Evolutionary conservation across 2,113 vertebrate species (phyloP).

Genomic region (Egretta garzetta): DNA sequence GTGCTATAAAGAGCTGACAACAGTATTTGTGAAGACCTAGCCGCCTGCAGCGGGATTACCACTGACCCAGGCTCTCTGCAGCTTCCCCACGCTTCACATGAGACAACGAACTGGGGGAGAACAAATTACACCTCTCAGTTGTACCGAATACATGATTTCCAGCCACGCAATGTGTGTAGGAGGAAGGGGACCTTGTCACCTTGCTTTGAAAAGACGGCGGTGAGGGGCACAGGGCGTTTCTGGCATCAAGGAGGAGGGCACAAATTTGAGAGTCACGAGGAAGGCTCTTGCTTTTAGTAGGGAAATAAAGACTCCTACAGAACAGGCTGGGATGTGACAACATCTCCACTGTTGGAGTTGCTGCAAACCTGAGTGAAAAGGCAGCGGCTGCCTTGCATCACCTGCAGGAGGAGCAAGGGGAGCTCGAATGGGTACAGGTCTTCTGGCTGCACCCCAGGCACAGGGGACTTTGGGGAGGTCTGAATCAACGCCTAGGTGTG

Average conservation of each 20-base stretch:
- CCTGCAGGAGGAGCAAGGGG: not conserved
- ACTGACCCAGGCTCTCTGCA: not conserved
- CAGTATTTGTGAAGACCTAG: not conserved
- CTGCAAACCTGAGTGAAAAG: not conserved
- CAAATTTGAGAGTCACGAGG: not conserved
- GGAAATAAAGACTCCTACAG: not conserved
- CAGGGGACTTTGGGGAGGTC: not conserved
- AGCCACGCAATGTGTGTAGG: not conserved
- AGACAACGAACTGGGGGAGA: not conserved
- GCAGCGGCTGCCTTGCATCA: fast-evolving
- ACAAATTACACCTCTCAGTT: not conserved
- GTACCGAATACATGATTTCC: not conserved
- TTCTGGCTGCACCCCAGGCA: not conserved
- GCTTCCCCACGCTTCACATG: not conserved
- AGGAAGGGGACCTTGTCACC: not conserved
- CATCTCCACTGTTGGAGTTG: fast-evolving
- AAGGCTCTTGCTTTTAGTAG: not conserved
- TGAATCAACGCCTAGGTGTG: not conserved
- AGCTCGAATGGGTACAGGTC: not conserved
- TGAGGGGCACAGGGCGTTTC: not conserved
- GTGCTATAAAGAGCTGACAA: not conserved
- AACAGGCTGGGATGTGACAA: not conserved
- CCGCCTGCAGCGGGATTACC: not conserved
- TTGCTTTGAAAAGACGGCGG: fast-evolving
- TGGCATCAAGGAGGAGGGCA: not conserved